Conservation (phyloP, 2,888 invertebrate genomes). For the Eupithecia subumbrata region DNA sequence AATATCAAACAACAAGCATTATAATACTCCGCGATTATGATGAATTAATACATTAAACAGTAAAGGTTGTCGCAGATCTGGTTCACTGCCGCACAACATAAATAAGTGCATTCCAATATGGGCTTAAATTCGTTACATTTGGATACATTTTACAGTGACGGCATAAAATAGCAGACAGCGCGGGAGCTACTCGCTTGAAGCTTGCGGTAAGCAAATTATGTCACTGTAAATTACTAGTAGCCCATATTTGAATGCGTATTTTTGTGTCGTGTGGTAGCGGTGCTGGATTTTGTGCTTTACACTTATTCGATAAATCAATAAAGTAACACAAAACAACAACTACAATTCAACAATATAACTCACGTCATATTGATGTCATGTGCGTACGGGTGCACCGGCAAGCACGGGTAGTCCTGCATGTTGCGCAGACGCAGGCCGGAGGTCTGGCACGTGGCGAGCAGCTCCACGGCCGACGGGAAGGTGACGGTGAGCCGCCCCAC, state of each 20-base stretch:
- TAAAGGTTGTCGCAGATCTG: background rate
- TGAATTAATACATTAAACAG: background rate
- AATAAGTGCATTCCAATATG: background rate
- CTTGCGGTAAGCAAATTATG: background rate
- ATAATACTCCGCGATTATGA: background rate
- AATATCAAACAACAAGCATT: slow-evolving; percentile 2
- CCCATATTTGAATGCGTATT: background rate
- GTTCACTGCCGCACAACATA: background rate
- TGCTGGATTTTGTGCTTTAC: background rate
- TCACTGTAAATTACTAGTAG: background rate
- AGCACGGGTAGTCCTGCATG: slow-evolving; percentile 79
- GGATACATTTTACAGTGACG: background rate
- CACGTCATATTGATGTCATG: slow-evolving; percentile 79
- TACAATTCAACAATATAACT: slow-evolving; percentile 44
- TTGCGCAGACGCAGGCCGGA: slow-evolving; percentile 66
- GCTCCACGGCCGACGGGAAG: slow-evolving; percentile 85
- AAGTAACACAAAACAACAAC: background rate
- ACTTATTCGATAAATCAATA: background rate
- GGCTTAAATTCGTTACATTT: background rate
- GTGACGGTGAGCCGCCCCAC: slow-evolving; percentile 87
- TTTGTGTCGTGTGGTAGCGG: too few species aligned
- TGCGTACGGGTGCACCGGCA: slow-evolving; percentile 73
- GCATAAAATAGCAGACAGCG: background rate
- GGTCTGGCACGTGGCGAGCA: slow-evolving; percentile 82
- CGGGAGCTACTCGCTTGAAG: background rate